Conservation (phyloP, 2,888 invertebrate species). For the Andrena bucephala region DNA sequence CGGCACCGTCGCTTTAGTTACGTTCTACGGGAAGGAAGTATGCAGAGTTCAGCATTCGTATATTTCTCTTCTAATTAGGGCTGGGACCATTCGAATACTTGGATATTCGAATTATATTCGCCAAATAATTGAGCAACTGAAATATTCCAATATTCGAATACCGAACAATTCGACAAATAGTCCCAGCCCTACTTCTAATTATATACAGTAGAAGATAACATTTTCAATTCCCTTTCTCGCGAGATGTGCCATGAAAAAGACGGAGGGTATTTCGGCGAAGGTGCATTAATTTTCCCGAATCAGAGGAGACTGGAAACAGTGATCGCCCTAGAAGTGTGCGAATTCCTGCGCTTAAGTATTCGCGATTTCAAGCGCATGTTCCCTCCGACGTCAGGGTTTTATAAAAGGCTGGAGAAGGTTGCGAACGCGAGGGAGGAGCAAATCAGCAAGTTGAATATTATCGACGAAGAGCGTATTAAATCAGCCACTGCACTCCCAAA, state of each 20-base stretch:
- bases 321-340: slow-evolving; percentile 88
- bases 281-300: slow-evolving; percentile 85
- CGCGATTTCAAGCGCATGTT: slow-evolving; percentile 85
- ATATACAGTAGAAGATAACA: background rate
- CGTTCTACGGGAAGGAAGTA: slow-evolving; percentile 79
- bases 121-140: no score
- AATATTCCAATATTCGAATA: no score
- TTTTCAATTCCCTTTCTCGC: background rate
- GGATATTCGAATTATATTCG: no score
- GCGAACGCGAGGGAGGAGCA: slow-evolving; percentile 70
- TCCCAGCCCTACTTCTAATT: background rate
- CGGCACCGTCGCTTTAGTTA: slow-evolving; percentile 80
- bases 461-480: background rate
- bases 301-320: slow-evolving; percentile 86
- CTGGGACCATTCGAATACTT: no score
- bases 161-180: no score
- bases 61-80: background rate
- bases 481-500: no score
- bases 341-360: slow-evolving; percentile 86
- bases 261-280: slow-evolving; percentile 87
- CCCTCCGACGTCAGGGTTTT: slow-evolving; percentile 70
- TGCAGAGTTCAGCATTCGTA: background rate
- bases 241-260: slow-evolving; percentile 87
- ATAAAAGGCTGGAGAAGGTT: slow-evolving; percentile 72
- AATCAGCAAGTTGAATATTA: slow-evolving; percentile 47